A percentile compares a stretch with the other conserved stretches of the same genome.
phyloP scores from a whole-genome alignment of 2,113 vertebrate genomes.

The Craseonycteris thonglongyai region DNA sequence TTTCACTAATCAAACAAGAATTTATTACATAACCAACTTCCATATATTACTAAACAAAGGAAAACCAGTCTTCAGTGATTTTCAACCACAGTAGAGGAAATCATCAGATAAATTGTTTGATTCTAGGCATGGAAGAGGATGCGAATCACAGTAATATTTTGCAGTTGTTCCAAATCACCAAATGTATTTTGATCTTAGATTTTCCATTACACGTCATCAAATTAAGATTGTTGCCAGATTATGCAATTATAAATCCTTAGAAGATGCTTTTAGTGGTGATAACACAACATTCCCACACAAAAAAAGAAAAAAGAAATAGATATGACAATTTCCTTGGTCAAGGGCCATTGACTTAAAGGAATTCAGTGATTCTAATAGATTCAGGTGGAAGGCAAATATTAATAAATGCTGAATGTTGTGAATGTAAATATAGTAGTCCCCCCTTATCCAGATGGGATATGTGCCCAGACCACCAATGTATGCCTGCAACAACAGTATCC shows the following conservation, averaged over 20 bases:
- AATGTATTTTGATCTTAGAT: slow-evolving; percentile 35
- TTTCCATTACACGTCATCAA: slow-evolving; percentile 15
- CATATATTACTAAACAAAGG: slow-evolving; percentile 46
- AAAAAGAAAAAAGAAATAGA: neutral
- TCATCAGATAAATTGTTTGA: slow-evolving; percentile 34
- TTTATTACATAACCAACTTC: slow-evolving; percentile 50
- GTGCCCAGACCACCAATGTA: neutral
- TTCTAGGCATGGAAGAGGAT: slow-evolving; percentile 1
- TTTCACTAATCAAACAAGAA: slow-evolving; percentile 60
- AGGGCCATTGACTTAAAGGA: neutral
- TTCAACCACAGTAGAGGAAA: slow-evolving; percentile 24
- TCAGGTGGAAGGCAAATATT: neutral
- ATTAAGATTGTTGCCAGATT: slow-evolving; percentile 34
- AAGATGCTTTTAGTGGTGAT: slow-evolving; percentile 10
- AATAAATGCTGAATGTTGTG: neutral
- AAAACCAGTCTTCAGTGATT: neutral
- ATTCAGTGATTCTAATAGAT: neutral
- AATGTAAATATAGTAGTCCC: neutral
- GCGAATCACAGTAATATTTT: slow-evolving; percentile 26
- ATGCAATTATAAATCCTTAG: slow-evolving; percentile 33
- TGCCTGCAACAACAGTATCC: neutral
- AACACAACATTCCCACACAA: neutral
- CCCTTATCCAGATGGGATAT: neutral
- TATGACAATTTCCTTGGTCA: neutral
- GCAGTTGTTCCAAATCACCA: slow-evolving; percentile 43